Percentiles rank a stretch among this genome's conserved stretches.
Evolutionary conservation across 2,797 vertebrate species (phyloP).

Genomic region (Tolypeutes matacus): DNA sequence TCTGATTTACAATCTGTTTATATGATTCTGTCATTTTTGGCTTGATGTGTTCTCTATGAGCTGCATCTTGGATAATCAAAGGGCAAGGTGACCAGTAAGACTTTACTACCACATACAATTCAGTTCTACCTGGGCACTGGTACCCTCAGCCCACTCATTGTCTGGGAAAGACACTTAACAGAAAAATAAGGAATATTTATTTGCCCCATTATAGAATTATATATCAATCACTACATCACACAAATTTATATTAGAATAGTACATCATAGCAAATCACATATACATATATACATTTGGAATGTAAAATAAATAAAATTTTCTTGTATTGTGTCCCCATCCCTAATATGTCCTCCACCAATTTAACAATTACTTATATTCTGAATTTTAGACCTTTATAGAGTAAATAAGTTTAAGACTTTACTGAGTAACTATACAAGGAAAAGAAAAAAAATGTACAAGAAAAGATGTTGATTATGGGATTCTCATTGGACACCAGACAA

Average conservation of each 20-base stretch:
- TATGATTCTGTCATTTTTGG: not conserved
- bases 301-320: not conserved
- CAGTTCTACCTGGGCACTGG: no score
- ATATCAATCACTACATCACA: not conserved
- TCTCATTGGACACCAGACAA: not conserved
- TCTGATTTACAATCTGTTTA: not conserved
- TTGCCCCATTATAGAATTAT: not conserved
- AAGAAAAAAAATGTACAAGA: not conserved
- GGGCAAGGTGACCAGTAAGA: not conserved
- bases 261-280: not conserved
- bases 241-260: not conserved
- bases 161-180: not conserved
- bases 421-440: not conserved
- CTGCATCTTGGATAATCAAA: not conserved
- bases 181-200: not conserved
- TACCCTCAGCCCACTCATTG: not conserved
- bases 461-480: not conserved
- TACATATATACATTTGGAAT: not conserved
- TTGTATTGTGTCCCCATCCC: not conserved
- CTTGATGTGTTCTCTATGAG: not conserved
- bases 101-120: accelerated
- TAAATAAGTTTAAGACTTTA: not conserved
- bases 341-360: not conserved
- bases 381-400: not conserved
- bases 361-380: not conserved